phyloP scores from a whole-genome alignment of 1,140 invertebrate species.

The Fopius arisanus region DNA sequence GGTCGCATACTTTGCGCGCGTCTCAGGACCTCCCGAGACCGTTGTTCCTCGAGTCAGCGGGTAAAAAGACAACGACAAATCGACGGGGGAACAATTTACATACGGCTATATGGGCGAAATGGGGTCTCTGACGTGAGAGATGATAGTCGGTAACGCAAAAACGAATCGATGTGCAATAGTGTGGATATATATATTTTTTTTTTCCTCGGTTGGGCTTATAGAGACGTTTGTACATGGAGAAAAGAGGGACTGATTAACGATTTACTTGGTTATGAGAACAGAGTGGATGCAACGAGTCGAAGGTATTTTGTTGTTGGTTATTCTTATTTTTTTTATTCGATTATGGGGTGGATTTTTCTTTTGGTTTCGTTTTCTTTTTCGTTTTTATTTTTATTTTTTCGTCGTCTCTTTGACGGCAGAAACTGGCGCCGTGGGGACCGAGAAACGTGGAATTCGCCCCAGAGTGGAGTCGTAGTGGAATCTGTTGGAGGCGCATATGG shows the following conservation, averaged over 20 bases:
- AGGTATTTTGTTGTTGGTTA: background rate
- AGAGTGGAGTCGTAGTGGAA: conserved; percentile 20
- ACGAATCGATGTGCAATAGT: conserved; percentile 13
- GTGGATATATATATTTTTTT: background rate
- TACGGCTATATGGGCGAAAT: conserved; percentile 8
- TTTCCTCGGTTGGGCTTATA: background rate
- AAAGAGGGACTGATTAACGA: conserved; percentile 10
- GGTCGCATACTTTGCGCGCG: conserved; percentile 12
- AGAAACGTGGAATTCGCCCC: conserved; percentile 24
- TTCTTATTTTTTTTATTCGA: conserved; percentile 32
- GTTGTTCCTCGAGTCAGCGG: background rate
- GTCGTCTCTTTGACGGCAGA: conserved; percentile 17
- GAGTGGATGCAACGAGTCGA: background rate
- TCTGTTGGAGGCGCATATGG: conserved; percentile 26
- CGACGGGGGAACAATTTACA: conserved; percentile 3
- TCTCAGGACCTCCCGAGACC: background rate
- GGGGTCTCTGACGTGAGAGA: conserved; percentile 3
- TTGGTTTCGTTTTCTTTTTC: conserved; percentile 5
- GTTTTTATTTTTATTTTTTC: conserved; percentile 16
- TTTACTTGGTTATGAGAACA: background rate
- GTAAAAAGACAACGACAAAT: conserved; percentile 12
- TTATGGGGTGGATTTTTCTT: conserved; percentile 1
- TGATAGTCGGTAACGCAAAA: conserved; percentile 15
- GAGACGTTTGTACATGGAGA: conserved; percentile 13
- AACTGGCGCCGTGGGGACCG: conserved; percentile 29